phyloP scores from a whole-genome alignment of 53 echinoderm and acorn worm genomes.

The Echinarachnius parma region DNA sequence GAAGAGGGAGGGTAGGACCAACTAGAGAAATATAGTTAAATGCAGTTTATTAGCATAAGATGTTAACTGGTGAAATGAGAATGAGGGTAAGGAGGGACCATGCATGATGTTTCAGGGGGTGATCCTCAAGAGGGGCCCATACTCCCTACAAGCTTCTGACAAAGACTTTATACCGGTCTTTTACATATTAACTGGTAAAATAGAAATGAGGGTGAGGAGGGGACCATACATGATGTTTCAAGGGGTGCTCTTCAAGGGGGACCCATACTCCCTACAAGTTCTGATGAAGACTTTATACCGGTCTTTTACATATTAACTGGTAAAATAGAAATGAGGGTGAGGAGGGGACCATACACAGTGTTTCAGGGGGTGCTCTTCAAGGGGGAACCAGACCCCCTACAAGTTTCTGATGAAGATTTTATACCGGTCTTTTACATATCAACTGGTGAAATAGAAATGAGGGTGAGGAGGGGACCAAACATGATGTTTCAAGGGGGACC shows the following conservation, averaged over 20 bases:
- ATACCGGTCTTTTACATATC: too few relatives aligned
- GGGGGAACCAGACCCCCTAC: slow-evolving; percentile 33
- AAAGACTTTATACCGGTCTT: too few relatives aligned
- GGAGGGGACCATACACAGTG: slow-evolving; percentile 18
- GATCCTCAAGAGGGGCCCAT: too few relatives aligned
- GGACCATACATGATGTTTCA: slow-evolving; percentile 39
- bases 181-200: neutral
- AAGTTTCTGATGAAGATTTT: slow-evolving; percentile 51
- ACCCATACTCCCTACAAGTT: slow-evolving; percentile 28
- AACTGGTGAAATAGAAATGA: neutral
- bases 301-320: slow-evolving; percentile 14
- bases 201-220: neutral
- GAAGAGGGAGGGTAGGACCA: too few relatives aligned
- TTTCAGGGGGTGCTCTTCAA: too few relatives aligned
- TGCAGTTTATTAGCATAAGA: too few relatives aligned
- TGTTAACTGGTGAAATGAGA: too few relatives aligned
- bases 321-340: neutral
- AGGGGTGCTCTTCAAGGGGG: slow-evolving; percentile 42
- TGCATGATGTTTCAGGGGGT: too few relatives aligned
- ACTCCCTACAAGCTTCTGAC: too few relatives aligned
- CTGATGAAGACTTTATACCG: slow-evolving; percentile 59
- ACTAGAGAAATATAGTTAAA: too few relatives aligned
- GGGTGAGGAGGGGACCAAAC: slow-evolving; percentile 20
- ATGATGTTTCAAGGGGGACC: slow-evolving; percentile 48
- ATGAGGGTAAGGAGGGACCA: too few relatives aligned